phyloP scores from a whole-genome alignment of 2,888 invertebrate genomes.

The Megastigmus dorsalis region DNA sequence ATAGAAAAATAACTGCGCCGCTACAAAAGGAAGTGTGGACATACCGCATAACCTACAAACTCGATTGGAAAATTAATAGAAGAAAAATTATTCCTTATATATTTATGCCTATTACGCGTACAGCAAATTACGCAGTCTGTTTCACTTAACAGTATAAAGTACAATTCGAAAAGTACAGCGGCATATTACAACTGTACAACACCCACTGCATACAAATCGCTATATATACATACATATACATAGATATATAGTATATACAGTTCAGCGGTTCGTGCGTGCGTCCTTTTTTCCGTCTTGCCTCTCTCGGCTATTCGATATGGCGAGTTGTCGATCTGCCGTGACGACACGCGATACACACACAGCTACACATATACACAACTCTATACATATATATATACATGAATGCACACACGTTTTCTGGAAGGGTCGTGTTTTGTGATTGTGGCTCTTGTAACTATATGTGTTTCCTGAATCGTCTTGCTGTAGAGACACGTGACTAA shows the following conservation, averaged over 20 bases:
- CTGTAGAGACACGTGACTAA: neutral
- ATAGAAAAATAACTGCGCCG: too few species aligned
- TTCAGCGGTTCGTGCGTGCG: too few species aligned
- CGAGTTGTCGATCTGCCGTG: constrained; percentile 23
- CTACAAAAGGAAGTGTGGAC: too few species aligned
- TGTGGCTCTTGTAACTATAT: constrained; percentile 7
- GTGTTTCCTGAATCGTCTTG: too few species aligned
- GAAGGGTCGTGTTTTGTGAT: constrained; percentile 7
- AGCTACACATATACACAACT: too few species aligned
- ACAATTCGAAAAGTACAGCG: constrained; percentile 8
- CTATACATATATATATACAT: too few species aligned
- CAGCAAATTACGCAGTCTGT: constrained; percentile 15
- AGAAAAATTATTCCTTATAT: too few species aligned
- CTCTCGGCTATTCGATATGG: constrained; percentile 37
- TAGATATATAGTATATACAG: too few species aligned
- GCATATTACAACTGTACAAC: constrained; percentile 11
- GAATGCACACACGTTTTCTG: neutral
- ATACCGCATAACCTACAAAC: too few species aligned
- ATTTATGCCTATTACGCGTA: too few species aligned
- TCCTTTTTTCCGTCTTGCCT: neutral
- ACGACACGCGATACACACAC: constrained; percentile 27
- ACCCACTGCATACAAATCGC: constrained; percentile 33
- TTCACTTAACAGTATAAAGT: constrained; percentile 17
- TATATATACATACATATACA: too few species aligned
- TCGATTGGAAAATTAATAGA: too few species aligned